phyloP scores from a whole-genome alignment of 2,113 vertebrate species.

The Oncorhynchus mykiss region DNA sequence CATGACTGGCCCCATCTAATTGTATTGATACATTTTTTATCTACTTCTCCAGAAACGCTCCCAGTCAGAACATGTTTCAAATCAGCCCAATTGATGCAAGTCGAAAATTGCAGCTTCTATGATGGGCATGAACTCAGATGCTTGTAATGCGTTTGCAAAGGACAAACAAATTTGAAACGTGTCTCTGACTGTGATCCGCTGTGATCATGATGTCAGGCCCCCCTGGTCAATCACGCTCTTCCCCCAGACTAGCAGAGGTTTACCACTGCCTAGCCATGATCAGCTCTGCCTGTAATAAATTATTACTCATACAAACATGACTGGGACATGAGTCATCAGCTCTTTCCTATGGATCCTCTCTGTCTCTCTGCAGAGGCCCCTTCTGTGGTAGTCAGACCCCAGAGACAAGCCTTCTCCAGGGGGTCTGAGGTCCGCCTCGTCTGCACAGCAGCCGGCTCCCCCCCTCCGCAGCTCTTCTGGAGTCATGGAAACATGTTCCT shows the following conservation, averaged over 20 bases:
- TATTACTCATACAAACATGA: slow-evolving; percentile 39
- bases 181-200: slow-evolving; percentile 1
- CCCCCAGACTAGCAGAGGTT: slow-evolving; percentile 24
- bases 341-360: not conserved
- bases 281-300: slow-evolving; percentile 38
- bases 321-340: slow-evolving; percentile 38
- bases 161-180: slow-evolving; percentile 34
- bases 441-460: slow-evolving; percentile 82
- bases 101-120: slow-evolving; percentile 39
- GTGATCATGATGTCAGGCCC: slow-evolving; percentile 36
- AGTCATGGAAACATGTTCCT: slow-evolving; percentile 77
- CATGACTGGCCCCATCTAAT: slow-evolving; percentile 12
- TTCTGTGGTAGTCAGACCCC: slow-evolving; percentile 74
- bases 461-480: slow-evolving; percentile 78
- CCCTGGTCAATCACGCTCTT: slow-evolving; percentile 20
- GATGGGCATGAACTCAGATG: slow-evolving; percentile 27
- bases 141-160: slow-evolving; percentile 37
- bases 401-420: slow-evolving; percentile 72
- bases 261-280: slow-evolving; percentile 38
- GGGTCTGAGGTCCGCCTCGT: slow-evolving; percentile 79
- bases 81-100: slow-evolving; percentile 38
- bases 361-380: slow-evolving; percentile 76
- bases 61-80: slow-evolving; percentile 47
- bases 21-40: slow-evolving; percentile 10
- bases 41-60: slow-evolving; percentile 26